Conservation (phyloP, 2,888 invertebrate genomes). For the Chymomyza fuscimana region DNA sequence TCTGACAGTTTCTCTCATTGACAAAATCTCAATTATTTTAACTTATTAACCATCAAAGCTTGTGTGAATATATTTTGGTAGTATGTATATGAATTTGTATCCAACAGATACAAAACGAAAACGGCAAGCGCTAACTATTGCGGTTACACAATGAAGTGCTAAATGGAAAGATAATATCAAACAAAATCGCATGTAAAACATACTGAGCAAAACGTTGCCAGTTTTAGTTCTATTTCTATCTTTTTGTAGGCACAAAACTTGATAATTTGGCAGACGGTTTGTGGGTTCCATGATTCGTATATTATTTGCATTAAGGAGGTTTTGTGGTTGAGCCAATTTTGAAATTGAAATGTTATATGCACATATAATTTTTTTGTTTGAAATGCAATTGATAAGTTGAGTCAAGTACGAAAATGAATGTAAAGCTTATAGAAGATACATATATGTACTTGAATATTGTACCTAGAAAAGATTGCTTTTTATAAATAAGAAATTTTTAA, state of each 20-base stretch:
- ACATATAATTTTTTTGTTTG: not conserved
- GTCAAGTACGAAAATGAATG: not conserved
- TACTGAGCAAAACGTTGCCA: not conserved
- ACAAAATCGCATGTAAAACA: not conserved
- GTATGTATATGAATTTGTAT: not conserved
- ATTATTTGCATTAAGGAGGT: not conserved
- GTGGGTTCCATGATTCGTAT: not conserved
- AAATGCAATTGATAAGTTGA: slow-evolving; percentile 3
- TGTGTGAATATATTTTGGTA: not conserved
- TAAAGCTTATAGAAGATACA: not conserved
- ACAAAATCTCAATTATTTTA: not conserved
- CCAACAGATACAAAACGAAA: not conserved
- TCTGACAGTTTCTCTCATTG: not conserved
- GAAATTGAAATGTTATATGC: slow-evolving; percentile 2
- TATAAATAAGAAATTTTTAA: too few relatives aligned
- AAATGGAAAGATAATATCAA: slow-evolving; percentile 8
- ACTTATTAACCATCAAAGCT: not conserved
- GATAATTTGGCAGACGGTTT: not conserved
- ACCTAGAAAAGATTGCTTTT: too few relatives aligned
- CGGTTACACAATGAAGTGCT: slow-evolving; percentile 3
- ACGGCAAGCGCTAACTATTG: slow-evolving; percentile 6
- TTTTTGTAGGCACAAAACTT: not conserved
- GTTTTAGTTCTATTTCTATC: not conserved
- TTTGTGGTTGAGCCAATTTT: slow-evolving; percentile 7
- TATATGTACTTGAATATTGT: too few relatives aligned